Percentiles rank a stretch among this genome's conserved stretches.
Conservation (phyloP, 2,113 vertebrate species). For the Taurulus bubalis region DNA sequence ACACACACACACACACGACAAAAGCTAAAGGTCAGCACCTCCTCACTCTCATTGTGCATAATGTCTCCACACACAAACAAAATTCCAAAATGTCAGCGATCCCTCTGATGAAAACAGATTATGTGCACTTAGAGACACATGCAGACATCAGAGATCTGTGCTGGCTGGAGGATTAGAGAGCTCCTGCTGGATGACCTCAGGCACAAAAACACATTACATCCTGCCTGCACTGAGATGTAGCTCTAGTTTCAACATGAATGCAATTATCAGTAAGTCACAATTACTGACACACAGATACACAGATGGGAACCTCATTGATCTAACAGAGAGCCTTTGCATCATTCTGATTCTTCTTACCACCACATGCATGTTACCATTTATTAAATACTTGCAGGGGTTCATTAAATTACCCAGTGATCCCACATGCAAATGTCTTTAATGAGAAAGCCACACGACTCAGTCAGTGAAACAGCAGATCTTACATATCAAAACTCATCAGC, state of each 20-base stretch:
- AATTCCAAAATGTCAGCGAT: slow-evolving; percentile 41
- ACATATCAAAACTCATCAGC: neutral
- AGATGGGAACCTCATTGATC: slow-evolving; percentile 26
- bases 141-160: slow-evolving; percentile 51
- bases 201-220: slow-evolving; percentile 54
- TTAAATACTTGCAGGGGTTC: slow-evolving; percentile 5
- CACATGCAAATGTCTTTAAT: neutral
- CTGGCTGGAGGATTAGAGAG: slow-evolving; percentile 61
- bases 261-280: slow-evolving; percentile 60
- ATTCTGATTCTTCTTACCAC: neutral
- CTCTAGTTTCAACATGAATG: slow-evolving; percentile 49
- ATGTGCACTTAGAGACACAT: slow-evolving; percentile 60
- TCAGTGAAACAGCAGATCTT: neutral
- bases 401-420: slow-evolving; percentile 9
- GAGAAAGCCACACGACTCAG: neutral
- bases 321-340: slow-evolving; percentile 14
- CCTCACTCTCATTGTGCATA: slow-evolving; percentile 8
- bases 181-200: slow-evolving; percentile 60
- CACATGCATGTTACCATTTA: slow-evolving; percentile 27
- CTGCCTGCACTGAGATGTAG: slow-evolving; percentile 34
- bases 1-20: neutral
- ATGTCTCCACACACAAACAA: slow-evolving; percentile 34
- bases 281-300: slow-evolving; percentile 24
- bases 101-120: slow-evolving; percentile 52
- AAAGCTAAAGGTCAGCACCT: neutral